A percentile compares a stretch with the other conserved stretches of the same genome.
Evolutionary conservation across 1,140 invertebrate species (phyloP).

Genomic region (Atopsyche davidsoni): DNA sequence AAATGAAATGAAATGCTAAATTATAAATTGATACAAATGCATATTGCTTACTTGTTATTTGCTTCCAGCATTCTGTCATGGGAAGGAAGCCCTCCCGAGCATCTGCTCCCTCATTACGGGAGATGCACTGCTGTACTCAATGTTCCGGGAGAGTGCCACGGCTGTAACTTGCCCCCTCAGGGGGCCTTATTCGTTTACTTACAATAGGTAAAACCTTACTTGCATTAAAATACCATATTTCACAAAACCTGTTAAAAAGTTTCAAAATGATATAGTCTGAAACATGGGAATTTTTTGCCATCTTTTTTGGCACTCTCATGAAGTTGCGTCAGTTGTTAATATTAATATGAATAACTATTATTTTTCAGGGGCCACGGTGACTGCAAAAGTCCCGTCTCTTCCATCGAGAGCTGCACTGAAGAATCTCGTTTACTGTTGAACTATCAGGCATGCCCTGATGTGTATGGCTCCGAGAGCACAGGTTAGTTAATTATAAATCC

Average conservation of each 20-base stretch:
- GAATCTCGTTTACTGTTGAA: conserved; percentile 69
- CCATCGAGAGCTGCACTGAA: conserved; percentile 76
- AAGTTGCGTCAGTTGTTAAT: too few species aligned
- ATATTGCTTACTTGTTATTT: conserved; percentile 16
- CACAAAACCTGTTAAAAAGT: too few species aligned
- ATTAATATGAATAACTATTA: too few species aligned
- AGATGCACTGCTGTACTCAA: conserved; percentile 79
- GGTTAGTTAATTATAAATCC: conserved; percentile 42
- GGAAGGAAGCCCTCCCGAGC: conserved; percentile 64
- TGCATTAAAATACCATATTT: too few species aligned
- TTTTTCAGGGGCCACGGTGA: conserved; percentile 62
- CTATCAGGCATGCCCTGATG: conserved; percentile 82
- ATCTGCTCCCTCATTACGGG: conserved; percentile 81
- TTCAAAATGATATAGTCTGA: too few species aligned
- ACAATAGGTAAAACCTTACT: conserved; percentile 51
- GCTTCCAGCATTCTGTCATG: conserved; percentile 72
- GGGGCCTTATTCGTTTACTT: conserved; percentile 77
- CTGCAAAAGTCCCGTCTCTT: conserved; percentile 68
- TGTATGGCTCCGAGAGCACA: conserved; percentile 62
- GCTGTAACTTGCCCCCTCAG: conserved; percentile 78
- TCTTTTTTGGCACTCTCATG: too few species aligned
- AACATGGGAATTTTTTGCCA: too few species aligned
- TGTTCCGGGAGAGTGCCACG: conserved; percentile 77
- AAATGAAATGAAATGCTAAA: too few species aligned
- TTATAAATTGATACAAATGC: too few species aligned